Base-by-base conservation (phyloP, 1,140 invertebrate species). In the Hestina assimilis region DNA sequence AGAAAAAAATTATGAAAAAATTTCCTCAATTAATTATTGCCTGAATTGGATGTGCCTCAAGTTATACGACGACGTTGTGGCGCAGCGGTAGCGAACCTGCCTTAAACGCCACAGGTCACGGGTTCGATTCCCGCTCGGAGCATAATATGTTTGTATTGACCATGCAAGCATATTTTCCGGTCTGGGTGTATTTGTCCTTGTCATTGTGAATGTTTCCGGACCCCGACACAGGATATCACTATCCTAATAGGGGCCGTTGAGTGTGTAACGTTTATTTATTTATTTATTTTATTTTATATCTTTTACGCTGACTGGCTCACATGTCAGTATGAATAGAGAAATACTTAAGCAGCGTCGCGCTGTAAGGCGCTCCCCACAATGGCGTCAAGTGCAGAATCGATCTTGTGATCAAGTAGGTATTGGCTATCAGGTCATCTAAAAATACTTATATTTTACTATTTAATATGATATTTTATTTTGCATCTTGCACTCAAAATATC, bases 371-470 rank as follows among this genome's bases (percentile, higher is more conserved):
- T 59, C 29, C n/a, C 33, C 47, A 51, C 55, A 58, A 45, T 59
- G 11, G 56, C 29, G 19, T 52, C 29, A 31, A 52, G 46, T 50
- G 45, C 21, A 26, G 47, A 35, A 26, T 45, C 41, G 48, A 38
- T 52, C 40, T 43, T 40, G 48, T 59, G 56, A 59, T 59, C 40
- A 51, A 58, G 47, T 58, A 52, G 41, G 31, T 41, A 43, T 19
- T 48, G 35, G 45, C 38, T 50, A 47, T 48, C 55, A 42, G 50
- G 35, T 41, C 50, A 53, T 53, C 50, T 53, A 53, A 53, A 53
- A 53, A 53, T 53, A 53, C 19, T 15, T 24, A 20, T 29, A 29
- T 41, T 53, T 21, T 29, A 53, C n/a, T 41, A 20, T 53, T 29
- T 53, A 28, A n/a, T 9, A 15, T 9, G 11, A n/a, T n/a, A n/a